Base-by-base conservation (phyloP, 1,140 invertebrate species). In the Phymorhynchus buccinoides region DNA sequence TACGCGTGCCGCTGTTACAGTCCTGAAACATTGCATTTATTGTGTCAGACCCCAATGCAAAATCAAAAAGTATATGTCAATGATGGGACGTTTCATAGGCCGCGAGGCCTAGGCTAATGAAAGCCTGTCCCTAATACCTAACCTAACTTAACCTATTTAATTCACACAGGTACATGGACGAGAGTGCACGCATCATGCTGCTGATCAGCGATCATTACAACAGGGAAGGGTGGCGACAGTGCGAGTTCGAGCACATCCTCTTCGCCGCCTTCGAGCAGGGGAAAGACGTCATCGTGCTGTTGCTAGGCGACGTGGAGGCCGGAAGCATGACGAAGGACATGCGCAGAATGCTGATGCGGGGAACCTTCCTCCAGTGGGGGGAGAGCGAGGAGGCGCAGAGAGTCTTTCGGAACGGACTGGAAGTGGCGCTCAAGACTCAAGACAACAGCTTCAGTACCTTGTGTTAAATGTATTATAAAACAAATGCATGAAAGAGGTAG, bases 151-250 rank as follows among this genome's bases (percentile, higher is more conserved):
- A n/a, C n/a, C n/a, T n/a, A n/a, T n/a, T n/a, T n/a, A n/a, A n/a
- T n/a, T n/a, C n/a, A n/a, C n/a, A 48, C 52, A 81, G 80, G 56
- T 81, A 81, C 56, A 81, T 81, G 80, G 80, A 81, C 56, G 37
- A 66, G n/a, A 81, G 80, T 32, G 80, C 80, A 12, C 80, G 80
- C 12, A 30, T 81, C 14, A 22, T 81, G 56, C 48, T 81, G 52
- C 30, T 81, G 56, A 41, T 81, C 32, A 81, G 80, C 56, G 56
- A 81, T 56, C 30, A 62, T 56, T 81, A 81, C 52, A 41, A 39
- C 52, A 30, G 52, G 30, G 80, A 81, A n/a, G 56, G 80, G 9
- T 81, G 80, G 80, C 80, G 80, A 1, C 80, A 81, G 80, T 66
- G 52, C 56, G 80, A 81, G 80, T 81, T 81, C 27, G 80, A 81